Percentiles rank a stretch among this genome's conserved stretches.
Conservation (phyloP, 2,113 vertebrate species). For the Podarcis raffonei region DNA sequence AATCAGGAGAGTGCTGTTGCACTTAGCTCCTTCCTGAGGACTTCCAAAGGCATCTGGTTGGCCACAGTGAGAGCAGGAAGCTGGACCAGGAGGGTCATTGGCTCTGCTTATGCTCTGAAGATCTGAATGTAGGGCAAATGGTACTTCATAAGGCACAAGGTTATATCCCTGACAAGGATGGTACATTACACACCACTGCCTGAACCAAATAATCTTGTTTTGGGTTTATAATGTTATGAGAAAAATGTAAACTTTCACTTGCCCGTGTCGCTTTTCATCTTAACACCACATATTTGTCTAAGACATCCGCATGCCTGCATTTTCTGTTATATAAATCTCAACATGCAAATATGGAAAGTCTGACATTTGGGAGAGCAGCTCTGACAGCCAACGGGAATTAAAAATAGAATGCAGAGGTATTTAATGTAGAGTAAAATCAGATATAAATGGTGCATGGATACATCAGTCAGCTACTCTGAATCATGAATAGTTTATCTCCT, state of each 20-base stretch:
- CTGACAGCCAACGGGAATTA: conserved; percentile 51
- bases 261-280: conserved; percentile 60
- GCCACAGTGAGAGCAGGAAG: too few relatives aligned
- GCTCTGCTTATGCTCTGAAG: background rate
- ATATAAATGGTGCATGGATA: conserved; percentile 35
- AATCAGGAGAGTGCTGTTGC: too few relatives aligned
- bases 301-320: conserved; percentile 52
- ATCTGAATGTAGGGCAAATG: background rate
- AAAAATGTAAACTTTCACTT: conserved; percentile 19
- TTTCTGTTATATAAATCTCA: conserved; percentile 29
- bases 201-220: conserved; percentile 19
- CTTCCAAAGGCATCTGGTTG: too few relatives aligned
- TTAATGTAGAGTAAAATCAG: conserved; percentile 50
- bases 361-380: conserved; percentile 61
- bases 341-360: conserved; percentile 32
- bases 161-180: background rate
- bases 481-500: conserved; percentile 6
- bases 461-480: conserved; percentile 46
- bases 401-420: conserved; percentile 59
- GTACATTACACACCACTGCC: background rate
- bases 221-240: conserved; percentile 20
- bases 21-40: too few relatives aligned
- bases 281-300: conserved; percentile 60
- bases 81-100: too few relatives aligned
- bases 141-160: background rate